A percentile compares a stretch with the other conserved stretches of the same genome.
Evolutionary conservation across 1,140 invertebrate species (phyloP).

Genomic region (Tenebrio molitor): DNA sequence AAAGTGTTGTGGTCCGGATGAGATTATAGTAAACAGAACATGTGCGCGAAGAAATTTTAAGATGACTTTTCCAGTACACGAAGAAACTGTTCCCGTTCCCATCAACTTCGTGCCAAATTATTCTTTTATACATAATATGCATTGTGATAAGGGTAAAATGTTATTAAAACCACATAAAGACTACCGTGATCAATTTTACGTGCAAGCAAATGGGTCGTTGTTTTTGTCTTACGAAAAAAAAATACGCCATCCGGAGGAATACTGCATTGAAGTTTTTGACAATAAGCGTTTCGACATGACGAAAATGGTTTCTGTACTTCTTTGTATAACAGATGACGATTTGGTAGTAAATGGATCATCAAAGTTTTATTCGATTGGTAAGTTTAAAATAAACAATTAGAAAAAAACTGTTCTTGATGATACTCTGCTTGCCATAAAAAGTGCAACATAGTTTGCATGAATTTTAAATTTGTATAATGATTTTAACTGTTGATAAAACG

Average conservation of each 20-base stretch:
- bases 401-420: too few species aligned
- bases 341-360: background rate
- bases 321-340: background rate
- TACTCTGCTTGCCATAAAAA: too few species aligned
- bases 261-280: background rate
- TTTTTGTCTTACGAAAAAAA: background rate
- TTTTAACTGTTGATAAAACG: too few species aligned
- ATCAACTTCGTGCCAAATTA: background rate
- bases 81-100: background rate
- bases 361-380: background rate
- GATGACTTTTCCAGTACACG: background rate
- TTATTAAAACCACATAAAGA: background rate
- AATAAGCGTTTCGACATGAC: background rate
- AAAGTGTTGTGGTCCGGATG: slow-evolving; percentile 14
- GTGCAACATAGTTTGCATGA: too few species aligned
- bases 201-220: background rate
- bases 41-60: background rate
- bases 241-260: background rate
- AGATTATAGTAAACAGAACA: background rate
- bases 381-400: background rate
- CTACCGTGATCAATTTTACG: background rate
- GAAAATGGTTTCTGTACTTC: background rate
- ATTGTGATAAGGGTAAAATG: background rate
- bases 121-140: background rate
- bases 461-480: too few species aligned